Conservation (phyloP, 1,140 invertebrate genomes). For the Planococcus citri region DNA sequence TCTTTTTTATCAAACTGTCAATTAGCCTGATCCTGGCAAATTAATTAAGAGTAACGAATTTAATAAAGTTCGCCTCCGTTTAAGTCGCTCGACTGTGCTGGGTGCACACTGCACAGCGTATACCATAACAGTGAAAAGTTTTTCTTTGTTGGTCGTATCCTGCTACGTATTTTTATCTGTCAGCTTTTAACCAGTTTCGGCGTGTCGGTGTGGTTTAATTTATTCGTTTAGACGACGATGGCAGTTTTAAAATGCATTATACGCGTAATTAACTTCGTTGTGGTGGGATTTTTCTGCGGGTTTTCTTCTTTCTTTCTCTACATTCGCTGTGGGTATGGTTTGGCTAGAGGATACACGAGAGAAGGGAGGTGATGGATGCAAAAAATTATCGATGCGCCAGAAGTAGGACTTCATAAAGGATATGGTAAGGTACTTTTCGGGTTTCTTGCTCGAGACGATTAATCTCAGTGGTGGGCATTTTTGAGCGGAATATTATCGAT, state of each 20-base stretch:
- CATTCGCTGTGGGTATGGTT: too few relatives aligned
- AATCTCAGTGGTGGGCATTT: too few relatives aligned
- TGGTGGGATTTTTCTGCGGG: neutral
- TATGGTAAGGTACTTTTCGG: too few relatives aligned
- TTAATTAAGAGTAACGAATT: slow-evolving; percentile 8
- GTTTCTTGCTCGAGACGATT: too few relatives aligned
- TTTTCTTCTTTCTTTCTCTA: too few relatives aligned
- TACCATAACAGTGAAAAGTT: neutral
- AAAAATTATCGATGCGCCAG: too few relatives aligned
- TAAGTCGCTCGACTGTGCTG: neutral
- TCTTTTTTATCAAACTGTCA: slow-evolving; percentile 7
- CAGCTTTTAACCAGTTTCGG: slow-evolving; percentile 6
- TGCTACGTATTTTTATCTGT: neutral
- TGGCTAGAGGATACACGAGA: too few relatives aligned
- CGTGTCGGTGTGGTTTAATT: neutral
- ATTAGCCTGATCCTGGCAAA: neutral
- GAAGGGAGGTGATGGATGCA: too few relatives aligned
- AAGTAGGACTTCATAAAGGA: too few relatives aligned
- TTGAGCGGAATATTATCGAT: too few relatives aligned
- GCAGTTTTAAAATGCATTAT: neutral
- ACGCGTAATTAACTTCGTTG: neutral
- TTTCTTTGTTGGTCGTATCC: neutral
- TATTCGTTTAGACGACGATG: too few relatives aligned
- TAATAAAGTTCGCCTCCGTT: neutral
- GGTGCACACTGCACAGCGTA: too few relatives aligned